A percentile compares a stretch with the other conserved stretches of the same genome.
Evolutionary conservation across 2,888 invertebrate genomes (phyloP).

Genomic region (Blastobasis adustella): DNA sequence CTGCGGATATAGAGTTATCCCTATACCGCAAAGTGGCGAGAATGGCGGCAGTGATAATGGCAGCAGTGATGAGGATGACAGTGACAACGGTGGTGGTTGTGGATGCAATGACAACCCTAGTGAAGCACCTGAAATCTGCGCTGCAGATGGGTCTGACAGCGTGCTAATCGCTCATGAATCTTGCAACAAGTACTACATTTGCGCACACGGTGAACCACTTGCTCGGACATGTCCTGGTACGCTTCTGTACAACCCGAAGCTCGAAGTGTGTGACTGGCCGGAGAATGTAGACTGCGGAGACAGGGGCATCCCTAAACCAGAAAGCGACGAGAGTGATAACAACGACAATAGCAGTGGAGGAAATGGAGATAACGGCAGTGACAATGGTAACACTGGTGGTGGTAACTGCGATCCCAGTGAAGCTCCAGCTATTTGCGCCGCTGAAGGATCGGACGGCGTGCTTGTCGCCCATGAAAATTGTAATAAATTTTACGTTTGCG

Average conservation of each 20-base stretch:
- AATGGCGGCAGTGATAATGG: conserved; percentile 1
- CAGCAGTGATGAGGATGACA: conserved; percentile 9
- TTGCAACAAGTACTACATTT: conserved; percentile 35
- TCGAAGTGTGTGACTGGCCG: conserved; percentile 34
- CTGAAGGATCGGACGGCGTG: conserved; percentile 22
- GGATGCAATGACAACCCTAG: conserved; percentile 24
- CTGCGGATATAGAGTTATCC: conserved; percentile 25
- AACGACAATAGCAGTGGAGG: background rate
- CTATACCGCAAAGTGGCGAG: conserved; percentile 3
- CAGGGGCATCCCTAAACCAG: conserved; percentile 11
- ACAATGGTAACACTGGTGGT: conserved; percentile 8
- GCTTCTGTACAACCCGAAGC: conserved; percentile 27
- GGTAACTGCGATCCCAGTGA: conserved; percentile 28
- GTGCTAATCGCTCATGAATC: conserved; percentile 30
- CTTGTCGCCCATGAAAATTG: conserved; percentile 35
- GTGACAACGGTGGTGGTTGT: conserved; percentile 2
- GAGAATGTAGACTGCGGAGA: conserved; percentile 31
- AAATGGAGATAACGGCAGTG: background rate
- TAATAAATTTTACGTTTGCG: conserved; percentile 35
- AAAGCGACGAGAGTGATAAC: conserved; percentile 3
- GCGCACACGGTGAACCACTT: conserved; percentile 25
- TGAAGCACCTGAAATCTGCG: conserved; percentile 31
- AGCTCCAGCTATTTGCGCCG: conserved; percentile 30
- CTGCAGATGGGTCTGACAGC: conserved; percentile 24
- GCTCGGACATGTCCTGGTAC: conserved; percentile 19